phyloP scores from a whole-genome alignment of 2,113 vertebrate species.

The Montifringilla adamsi region DNA sequence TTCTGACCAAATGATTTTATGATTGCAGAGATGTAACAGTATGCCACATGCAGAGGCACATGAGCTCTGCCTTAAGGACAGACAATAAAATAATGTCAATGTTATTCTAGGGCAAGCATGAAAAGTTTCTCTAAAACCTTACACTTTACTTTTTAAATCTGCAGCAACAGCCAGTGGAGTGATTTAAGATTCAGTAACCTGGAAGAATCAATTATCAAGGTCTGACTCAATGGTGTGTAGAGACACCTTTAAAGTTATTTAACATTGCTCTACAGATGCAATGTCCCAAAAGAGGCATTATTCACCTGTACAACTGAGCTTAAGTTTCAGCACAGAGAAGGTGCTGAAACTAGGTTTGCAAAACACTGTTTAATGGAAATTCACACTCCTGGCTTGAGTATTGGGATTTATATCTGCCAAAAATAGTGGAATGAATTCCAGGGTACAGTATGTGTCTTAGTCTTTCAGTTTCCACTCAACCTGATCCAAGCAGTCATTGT shows the following conservation, averaged over 20 bases:
- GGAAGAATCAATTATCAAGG: not conserved
- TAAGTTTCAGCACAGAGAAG: not conserved
- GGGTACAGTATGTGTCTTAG: not conserved
- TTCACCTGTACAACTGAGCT: not conserved
- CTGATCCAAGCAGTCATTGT: not conserved
- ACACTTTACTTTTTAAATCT: not conserved
- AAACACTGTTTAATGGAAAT: conserved; percentile 5
- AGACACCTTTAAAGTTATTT: not conserved
- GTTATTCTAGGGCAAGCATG: not conserved
- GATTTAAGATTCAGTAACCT: not conserved
- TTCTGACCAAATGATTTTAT: not conserved
- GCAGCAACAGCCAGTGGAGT: not conserved
- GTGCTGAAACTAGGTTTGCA: not conserved
- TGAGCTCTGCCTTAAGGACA: not conserved
- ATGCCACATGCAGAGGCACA: not conserved
- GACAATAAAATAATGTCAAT: not conserved
- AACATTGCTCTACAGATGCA: not conserved
- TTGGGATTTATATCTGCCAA: not conserved
- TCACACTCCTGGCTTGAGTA: not conserved
- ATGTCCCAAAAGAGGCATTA: not conserved
- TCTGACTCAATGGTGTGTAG: not conserved
- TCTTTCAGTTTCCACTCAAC: not conserved
- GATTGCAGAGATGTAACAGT: not conserved
- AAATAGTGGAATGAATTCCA: not conserved
- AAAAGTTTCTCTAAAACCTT: not conserved